Evolutionary conservation across 2,888 invertebrate species (phyloP), one percentile per base, ranked within the genome.

Genomic region (Limnephilus lunatus): DNA sequence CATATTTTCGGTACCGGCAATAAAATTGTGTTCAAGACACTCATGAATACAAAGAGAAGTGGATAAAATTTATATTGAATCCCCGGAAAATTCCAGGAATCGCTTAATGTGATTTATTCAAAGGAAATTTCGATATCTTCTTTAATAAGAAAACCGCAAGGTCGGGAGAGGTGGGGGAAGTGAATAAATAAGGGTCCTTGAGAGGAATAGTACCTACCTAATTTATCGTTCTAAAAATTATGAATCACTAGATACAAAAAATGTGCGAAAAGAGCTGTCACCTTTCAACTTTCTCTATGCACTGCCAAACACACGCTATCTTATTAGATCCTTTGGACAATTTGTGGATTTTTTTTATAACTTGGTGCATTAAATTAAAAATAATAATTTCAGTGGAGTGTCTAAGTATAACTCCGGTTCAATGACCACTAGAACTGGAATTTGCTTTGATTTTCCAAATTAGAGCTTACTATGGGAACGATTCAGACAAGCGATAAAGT

Each of bases 111-210:
- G 86, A 86, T 86, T 86, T 86, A 86, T 86, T 86, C 86, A 86
- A 86, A 86, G 48, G 48, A 86, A 86, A 86, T 86, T 86, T 86
- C 86, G 86, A 86, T 86, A 86, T 86, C 86, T 68, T 68, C 68
- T 86, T 86, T 86, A 86, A 86, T 86, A 86, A 86, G 86, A 86
- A 86, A 86, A 86, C 86, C 86, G 48, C 86, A 86, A 86, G 86
- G 86, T 86, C 32, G 86, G 30, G 39, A 25, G 86, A 44, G 86
- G 44, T 86, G 31, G 86, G 44, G 48, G 68, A 68, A 25, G 68
- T n/a, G 25, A 68, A 68, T 25, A 68, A 68, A n/a, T 68, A 68
- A 68, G 25, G n/a, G 1, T 68, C 25, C 25, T 68, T 68, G 25
- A 68, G 68, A 68, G n/a, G 25, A 68, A 68, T 68, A 68, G 9